Conservation (phyloP, 2,888 invertebrate genomes). For the Cantharis lateralis region DNA sequence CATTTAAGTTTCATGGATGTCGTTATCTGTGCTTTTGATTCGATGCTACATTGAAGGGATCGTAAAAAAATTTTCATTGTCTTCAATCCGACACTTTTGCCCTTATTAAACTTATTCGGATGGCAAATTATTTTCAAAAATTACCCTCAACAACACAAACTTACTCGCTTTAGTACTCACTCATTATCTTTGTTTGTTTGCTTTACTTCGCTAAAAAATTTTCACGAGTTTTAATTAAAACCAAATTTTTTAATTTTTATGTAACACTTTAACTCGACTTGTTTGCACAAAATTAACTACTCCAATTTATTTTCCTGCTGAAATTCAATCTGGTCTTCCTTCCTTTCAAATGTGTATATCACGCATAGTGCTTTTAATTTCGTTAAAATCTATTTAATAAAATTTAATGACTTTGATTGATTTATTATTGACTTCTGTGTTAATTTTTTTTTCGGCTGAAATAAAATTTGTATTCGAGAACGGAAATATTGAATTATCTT, state of each 20-base stretch:
- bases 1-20: constrained; percentile 11
- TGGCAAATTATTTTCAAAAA: not conserved
- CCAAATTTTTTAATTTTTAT: not conserved
- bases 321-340: not conserved
- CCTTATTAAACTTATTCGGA: not conserved
- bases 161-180: not conserved
- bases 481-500: not conserved
- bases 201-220: not conserved
- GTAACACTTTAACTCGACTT: not conserved
- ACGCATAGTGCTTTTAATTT: not conserved
- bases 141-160: not conserved
- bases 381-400: not conserved
- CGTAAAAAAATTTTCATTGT: constrained; percentile 9
- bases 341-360: not conserved
- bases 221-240: not conserved
- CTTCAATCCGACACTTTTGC: not conserved
- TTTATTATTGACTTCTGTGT: not conserved
- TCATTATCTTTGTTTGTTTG: not conserved
- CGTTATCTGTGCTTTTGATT: constrained; percentile 8
- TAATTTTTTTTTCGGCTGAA: not conserved
- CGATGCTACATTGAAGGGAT: constrained; percentile 1
- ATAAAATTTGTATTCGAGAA: not conserved
- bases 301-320: not conserved
- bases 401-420: not conserved
- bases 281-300: not conserved